Evolutionary conservation across 2,888 invertebrate genomes (phyloP), one percentile per base, ranked within the genome.

Genomic region (Danaus chrysippus): DNA sequence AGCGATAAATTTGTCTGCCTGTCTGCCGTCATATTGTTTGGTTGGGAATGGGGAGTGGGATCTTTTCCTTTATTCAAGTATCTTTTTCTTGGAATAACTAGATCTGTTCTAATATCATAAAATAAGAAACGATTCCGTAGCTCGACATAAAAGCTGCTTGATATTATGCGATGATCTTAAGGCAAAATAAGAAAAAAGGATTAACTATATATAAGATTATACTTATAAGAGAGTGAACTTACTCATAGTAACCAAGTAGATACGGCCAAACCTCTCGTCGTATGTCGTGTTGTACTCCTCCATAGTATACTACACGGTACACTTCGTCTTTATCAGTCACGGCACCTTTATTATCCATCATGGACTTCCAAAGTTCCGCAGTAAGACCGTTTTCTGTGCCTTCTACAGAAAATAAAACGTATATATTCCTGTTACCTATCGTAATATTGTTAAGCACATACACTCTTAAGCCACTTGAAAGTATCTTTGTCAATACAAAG

Each of bases 241-340:
- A 93, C 87, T 93, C 92, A 76, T 96, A 96, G 83, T 97, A 96
- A 0, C 96, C 97, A 41, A 98, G 87, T 11, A 98, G 90, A 77
- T 96, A 97, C 0, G 97, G 97, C 97, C 97, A 98, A 5, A 97
- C 95, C 87, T 95, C 94, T 72, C 93, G 92, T 13, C 96, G 85
- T 19, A 96, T 91, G n/a, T 94, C 94, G 66, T 95, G 94, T 19
- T 94, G 94, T 15, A 98, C 94, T 0, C 98, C 98, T 0, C 96
- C 96, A 79, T 95, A 97, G 79, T 98, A 98, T 0, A 96, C 95
- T 34, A 97, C 89, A 56, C 96, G 90, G 78, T 96, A 95, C 13
- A 98, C 93, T 84, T 98, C 97, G 9, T 92, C 92, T 63, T 93
- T 91, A 70, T 95, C 93, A 0, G 83, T 83, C 0, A 94, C 87